These are phyloP conservation scores for Pachypeltis micranthus DNA, from an alignment of 1,140 invertebrate species.

Conservation along the genomic window DNA sequence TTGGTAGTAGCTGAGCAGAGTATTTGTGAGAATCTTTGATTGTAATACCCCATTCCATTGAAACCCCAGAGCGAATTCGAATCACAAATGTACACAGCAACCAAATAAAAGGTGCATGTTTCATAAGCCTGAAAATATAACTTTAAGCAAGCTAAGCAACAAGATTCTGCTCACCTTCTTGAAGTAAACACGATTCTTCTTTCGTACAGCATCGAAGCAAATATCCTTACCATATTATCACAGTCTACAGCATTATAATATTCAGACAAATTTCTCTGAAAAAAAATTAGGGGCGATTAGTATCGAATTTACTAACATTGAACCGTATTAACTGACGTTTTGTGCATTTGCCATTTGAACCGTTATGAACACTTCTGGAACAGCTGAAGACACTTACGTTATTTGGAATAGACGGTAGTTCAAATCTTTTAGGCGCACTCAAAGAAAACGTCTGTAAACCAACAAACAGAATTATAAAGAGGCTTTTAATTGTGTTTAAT, in stretches of 20 bases:
- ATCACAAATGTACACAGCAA: too few species aligned
- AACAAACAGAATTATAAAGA: slow-evolving; percentile 13
- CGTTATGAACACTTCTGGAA: too few species aligned
- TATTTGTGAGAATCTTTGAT: too few species aligned
- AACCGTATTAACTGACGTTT: too few species aligned
- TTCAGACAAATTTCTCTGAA: slow-evolving; percentile 85
- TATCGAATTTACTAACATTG: too few species aligned
- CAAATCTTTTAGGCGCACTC: slow-evolving; percentile 61
- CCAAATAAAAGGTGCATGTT: too few species aligned
- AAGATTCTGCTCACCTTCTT: slow-evolving; percentile 42
- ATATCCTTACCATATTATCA: slow-evolving; percentile 85
- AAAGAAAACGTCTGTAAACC: slow-evolving; percentile 57
- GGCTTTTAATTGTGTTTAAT: not conserved
- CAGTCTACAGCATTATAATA: slow-evolving; percentile 89
- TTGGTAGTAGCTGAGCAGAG: too few species aligned
- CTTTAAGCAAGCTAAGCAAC: too few species aligned
- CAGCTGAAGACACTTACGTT: slow-evolving; percentile 73
- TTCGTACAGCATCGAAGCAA: slow-evolving; percentile 88
- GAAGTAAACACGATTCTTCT: slow-evolving; percentile 83
- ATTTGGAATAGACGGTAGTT: slow-evolving; percentile 83
- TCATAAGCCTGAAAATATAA: too few species aligned
- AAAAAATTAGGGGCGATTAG: slow-evolving; percentile 30
- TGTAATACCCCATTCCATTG: too few species aligned
- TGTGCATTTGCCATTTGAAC: too few species aligned
- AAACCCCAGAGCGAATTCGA: too few species aligned